These are phyloP conservation scores for Leucozona laternaria DNA, from an alignment of 2,888 invertebrate genomes.

Conservation along the genomic window DNA sequence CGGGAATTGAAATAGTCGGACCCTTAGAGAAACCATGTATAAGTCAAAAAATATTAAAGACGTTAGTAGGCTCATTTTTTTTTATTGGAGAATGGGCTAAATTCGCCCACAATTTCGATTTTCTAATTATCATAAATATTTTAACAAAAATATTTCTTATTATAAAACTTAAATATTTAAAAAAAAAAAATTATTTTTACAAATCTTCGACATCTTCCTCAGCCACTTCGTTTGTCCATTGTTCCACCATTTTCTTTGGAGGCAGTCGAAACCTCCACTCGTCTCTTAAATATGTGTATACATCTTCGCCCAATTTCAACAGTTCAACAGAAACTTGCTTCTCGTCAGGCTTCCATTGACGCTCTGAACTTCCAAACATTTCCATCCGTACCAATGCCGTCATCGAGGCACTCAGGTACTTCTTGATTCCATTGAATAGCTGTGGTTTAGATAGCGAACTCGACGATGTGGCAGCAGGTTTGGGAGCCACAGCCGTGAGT, in stretches of 20 bases:
- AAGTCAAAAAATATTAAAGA: too few relatives aligned
- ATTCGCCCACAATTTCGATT: background rate
- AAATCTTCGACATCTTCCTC: constrained; percentile 78
- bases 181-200: constrained; percentile 31
- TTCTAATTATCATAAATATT: background rate
- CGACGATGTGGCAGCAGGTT: background rate
- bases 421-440: constrained; percentile 82
- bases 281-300: constrained; percentile 81
- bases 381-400: constrained; percentile 82
- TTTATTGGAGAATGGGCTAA: background rate
- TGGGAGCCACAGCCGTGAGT: background rate
- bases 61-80: too few relatives aligned
- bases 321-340: constrained; percentile 80
- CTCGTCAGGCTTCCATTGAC: constrained; percentile 82
- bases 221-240: constrained; percentile 78
- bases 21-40: too few relatives aligned
- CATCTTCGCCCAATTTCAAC: constrained; percentile 79
- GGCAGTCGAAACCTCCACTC: constrained; percentile 83
- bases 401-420: constrained; percentile 82
- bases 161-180: background rate
- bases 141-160: background rate
- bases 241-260: constrained; percentile 78
- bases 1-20: too few relatives aligned
- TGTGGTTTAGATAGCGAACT: constrained; percentile 79
- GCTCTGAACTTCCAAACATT: constrained; percentile 82